Evolutionary conservation across 2,113 vertebrate genomes (phyloP).

Genomic region (Chaetodon auriga): DNA sequence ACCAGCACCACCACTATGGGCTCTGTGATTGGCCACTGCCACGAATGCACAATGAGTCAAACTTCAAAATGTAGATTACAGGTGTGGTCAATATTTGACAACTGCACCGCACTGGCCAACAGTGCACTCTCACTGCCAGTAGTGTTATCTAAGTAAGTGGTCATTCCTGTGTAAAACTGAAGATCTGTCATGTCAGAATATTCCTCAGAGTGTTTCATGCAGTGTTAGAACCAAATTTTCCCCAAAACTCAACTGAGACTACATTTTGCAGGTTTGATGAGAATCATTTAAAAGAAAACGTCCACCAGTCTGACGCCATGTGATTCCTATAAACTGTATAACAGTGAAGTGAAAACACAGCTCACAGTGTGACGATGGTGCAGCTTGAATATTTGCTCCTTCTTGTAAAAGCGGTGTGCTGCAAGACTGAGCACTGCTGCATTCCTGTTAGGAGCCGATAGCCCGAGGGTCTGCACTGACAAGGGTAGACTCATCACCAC

Average conservation of each 20-base stretch:
- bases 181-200: not conserved
- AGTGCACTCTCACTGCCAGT: not conserved
- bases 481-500: constrained; percentile 12
- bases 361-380: not conserved
- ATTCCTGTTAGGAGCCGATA: constrained; percentile 57
- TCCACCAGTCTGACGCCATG: not conserved
- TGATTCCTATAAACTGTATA: not conserved
- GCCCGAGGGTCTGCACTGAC: constrained; percentile 52
- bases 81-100: constrained; percentile 21
- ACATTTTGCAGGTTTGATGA: not conserved
- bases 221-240: not conserved
- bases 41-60: constrained; percentile 3
- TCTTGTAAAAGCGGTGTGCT: constrained; percentile 19
- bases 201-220: not conserved
- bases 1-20: not conserved
- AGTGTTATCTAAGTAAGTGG: not conserved
- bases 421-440: constrained; percentile 56
- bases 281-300: not conserved
- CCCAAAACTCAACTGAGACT: not conserved
- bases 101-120: not conserved
- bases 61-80: constrained; percentile 8
- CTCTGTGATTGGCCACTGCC: not conserved
- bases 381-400: constrained; percentile 7
- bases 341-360: not conserved
- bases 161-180: not conserved